Base-by-base conservation (phyloP, 2,888 invertebrate species). In the Rotaria magnacalcarata region DNA sequence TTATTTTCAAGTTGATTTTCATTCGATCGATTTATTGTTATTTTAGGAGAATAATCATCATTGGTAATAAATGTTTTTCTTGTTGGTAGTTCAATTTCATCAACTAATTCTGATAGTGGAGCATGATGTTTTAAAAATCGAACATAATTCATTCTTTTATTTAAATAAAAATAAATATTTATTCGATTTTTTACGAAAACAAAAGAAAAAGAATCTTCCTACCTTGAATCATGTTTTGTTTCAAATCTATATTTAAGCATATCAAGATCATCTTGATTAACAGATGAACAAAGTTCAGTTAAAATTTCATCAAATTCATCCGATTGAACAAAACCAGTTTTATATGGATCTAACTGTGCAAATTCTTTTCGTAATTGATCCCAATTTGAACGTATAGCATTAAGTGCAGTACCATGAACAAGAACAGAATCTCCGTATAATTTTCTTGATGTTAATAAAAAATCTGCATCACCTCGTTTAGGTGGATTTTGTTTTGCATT, bases 71-170 rank as follows among this genome's bases (percentile, higher is more conserved):
- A 34, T 8, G 34, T 2, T n/a, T 27, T 67, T 67, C 19, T 67
- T 4, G 4, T 67, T 11, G 43, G 6, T n/a, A 47, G 6, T 47
- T 80, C 80, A 24, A 47, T 4, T 7, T 7, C 14, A 47, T 2
- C 34, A 4, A 47, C n/a, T n/a, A 19, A 47, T n/a, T 80, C 47
- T 4, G 80, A 2, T 10, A 47, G 2, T 47, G 86, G 86, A 41
- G 90, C 90, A 88, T 90, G 90, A 21, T 90, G 90, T 87, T 90
- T 90, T 88, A 91, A 88, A 87, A 90, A 90, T 87, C 90, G 90
- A 8, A 90, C 88, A 87, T 91, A 91, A 8, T 90, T 90, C 34
- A 91, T 89, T 87, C 91, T 90, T 88, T 14, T 11, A 50, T 50
- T 50, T 1, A 34, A 52, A 52, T 14, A 14, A 85, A 85, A 43